Conservation (phyloP, 1,140 invertebrate species). For the Drosophila ohnishii region DNA sequence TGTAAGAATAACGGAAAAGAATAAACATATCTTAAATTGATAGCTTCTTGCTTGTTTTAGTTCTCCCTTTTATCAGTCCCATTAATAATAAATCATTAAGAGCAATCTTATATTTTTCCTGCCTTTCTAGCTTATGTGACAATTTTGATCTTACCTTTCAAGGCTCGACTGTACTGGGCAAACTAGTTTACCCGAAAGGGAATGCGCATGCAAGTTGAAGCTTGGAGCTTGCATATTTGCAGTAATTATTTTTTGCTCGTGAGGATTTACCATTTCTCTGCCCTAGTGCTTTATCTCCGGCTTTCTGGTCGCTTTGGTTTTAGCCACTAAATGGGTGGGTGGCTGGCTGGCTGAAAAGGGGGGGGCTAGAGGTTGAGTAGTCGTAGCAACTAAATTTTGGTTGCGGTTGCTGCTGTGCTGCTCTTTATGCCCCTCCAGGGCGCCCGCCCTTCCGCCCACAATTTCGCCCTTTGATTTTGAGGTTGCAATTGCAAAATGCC, state of each 20-base stretch:
- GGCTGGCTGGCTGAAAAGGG: not conserved
- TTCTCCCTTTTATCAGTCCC: too few relatives aligned
- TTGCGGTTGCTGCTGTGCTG: slow-evolving; percentile 22
- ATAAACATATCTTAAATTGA: too few relatives aligned
- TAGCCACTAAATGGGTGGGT: slow-evolving; percentile 9
- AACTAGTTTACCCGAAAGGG: slow-evolving; percentile 7
- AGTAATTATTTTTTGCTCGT: slow-evolving; percentile 12
- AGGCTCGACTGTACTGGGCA: not conserved
- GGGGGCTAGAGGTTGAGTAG: slow-evolving; percentile 1
- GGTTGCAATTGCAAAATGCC: slow-evolving; percentile 36
- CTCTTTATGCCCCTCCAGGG: too few relatives aligned
- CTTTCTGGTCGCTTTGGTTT: slow-evolving; percentile 22
- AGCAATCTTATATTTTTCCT: too few relatives aligned
- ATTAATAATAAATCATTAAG: too few relatives aligned
- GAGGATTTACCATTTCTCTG: slow-evolving; percentile 7
- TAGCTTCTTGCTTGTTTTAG: too few relatives aligned
- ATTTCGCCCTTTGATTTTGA: slow-evolving; percentile 24
- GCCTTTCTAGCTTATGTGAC: too few relatives aligned
- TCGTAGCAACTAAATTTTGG: slow-evolving; percentile 31
- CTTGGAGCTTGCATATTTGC: slow-evolving; percentile 11
- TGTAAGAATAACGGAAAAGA: too few relatives aligned
- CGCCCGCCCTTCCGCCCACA: not conserved
- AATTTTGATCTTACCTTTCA: not conserved
- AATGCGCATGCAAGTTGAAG: slow-evolving; percentile 7
- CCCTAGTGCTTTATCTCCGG: slow-evolving; percentile 2